Evolutionary conservation across 64 coral and sea anemone species (phyloP).

Genomic region (Montipora sp.): DNA sequence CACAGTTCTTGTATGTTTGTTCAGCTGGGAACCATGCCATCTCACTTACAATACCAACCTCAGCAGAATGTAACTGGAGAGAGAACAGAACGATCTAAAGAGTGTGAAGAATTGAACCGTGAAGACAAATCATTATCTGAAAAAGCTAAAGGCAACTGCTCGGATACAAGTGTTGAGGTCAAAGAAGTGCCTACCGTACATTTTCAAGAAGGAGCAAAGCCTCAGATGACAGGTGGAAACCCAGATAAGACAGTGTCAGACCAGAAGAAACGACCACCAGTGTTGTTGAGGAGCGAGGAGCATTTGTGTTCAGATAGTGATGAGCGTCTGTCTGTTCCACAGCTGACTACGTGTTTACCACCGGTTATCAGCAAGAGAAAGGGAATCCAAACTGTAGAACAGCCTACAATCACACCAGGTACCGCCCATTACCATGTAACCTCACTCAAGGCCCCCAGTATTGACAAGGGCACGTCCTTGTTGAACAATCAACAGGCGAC

Average conservation of each 20-base stretch:
- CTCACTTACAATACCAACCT: slow-evolving; percentile 35
- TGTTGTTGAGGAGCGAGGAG: slow-evolving; percentile 14
- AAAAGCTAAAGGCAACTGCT: neutral
- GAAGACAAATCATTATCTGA: neutral
- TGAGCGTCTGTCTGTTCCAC: neutral
- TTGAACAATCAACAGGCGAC: slow-evolving; percentile 83
- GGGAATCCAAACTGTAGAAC: slow-evolving; percentile 12
- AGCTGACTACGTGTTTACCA: neutral
- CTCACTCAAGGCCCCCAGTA: slow-evolving; percentile 83
- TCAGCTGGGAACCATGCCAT: slow-evolving; percentile 17
- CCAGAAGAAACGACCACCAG: neutral
- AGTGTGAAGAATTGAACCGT: neutral
- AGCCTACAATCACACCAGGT: neutral
- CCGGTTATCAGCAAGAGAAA: neutral
- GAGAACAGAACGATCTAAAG: neutral
- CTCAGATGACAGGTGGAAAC: neutral
- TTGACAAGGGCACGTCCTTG: slow-evolving; percentile 85
- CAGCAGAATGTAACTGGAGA: slow-evolving; percentile 8
- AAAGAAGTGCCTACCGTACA: too few species aligned
- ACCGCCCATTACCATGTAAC: slow-evolving; percentile 38
- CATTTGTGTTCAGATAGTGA: slow-evolving; percentile 1
- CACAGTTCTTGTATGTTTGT: slow-evolving; percentile 77
- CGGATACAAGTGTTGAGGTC: neutral
- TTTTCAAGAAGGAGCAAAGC: neutral
- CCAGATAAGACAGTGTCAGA: neutral